Evolutionary conservation across 2,113 vertebrate genomes (phyloP).

Genomic region (Nestor notabilis): DNA sequence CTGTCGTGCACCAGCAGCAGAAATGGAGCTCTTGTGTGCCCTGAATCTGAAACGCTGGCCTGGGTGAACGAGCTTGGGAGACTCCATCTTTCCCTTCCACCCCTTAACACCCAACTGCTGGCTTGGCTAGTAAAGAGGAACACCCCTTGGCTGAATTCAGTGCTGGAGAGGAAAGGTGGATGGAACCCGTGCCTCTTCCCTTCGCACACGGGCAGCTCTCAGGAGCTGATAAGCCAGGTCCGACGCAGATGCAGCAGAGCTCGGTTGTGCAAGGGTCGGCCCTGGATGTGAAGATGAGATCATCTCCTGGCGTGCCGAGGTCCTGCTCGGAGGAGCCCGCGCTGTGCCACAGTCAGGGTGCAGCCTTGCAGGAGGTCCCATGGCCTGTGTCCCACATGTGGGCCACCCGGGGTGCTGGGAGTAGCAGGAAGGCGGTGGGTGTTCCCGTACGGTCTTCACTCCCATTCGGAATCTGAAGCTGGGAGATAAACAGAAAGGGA

Average conservation of each 20-base stretch:
- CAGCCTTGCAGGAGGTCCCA: slow-evolving; percentile 4
- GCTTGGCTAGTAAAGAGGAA: background rate
- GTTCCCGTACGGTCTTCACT: background rate
- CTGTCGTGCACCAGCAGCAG: accelerated
- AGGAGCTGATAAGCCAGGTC: background rate
- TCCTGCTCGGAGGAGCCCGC: background rate
- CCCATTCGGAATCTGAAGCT: background rate
- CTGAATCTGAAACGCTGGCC: background rate
- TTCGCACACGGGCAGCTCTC: background rate
- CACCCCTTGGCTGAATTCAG: background rate
- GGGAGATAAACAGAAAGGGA: slow-evolving; percentile 31
- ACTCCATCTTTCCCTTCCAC: background rate
- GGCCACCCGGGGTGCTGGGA: slow-evolving; percentile 35
- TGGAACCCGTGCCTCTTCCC: background rate
- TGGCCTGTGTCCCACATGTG: slow-evolving; percentile 36
- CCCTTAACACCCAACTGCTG: background rate
- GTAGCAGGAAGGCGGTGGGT: background rate
- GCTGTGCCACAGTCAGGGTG: background rate
- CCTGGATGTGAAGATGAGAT: background rate
- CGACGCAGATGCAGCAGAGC: background rate
- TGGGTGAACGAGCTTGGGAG: background rate
- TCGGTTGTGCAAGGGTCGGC: background rate
- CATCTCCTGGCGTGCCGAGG: background rate
- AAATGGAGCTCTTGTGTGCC: background rate
- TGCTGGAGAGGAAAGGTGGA: background rate